Conservation (phyloP, 30 jellyfish, hydroid and myxozoan species). For the Sanderia malayensis region DNA sequence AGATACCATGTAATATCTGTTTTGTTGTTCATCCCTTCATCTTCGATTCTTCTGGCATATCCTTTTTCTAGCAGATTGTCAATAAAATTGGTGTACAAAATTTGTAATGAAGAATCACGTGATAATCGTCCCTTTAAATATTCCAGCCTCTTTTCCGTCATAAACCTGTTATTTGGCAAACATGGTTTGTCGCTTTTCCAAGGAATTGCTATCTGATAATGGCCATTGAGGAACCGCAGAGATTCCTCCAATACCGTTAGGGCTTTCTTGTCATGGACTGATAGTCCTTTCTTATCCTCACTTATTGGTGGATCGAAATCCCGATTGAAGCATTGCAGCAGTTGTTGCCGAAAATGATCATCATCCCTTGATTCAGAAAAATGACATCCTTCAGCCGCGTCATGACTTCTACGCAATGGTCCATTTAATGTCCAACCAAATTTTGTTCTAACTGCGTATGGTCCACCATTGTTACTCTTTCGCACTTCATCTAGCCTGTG, state of each 20-base stretch:
- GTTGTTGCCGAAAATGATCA: constrained; percentile 12
- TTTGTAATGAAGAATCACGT: constrained; percentile 9
- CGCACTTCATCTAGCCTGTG: too few species aligned
- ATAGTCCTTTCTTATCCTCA: constrained; percentile 16
- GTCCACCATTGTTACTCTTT: constrained; percentile 31
- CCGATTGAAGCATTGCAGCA: constrained; percentile 26
- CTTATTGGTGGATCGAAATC: constrained; percentile 22
- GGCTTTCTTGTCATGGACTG: constrained; percentile 42
- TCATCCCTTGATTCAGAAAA: neutral
- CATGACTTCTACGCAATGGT: constrained; percentile 19
- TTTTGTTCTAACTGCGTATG: constrained; percentile 48
- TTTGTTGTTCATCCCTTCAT: neutral
- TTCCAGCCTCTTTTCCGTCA: constrained; percentile 25
- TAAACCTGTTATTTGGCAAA: constrained; percentile 23
- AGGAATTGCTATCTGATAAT: constrained; percentile 48
- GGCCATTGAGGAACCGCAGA: constrained; percentile 8
- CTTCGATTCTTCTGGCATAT: constrained; percentile 31
- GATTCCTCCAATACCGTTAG: constrained; percentile 31
- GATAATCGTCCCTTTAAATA: constrained; percentile 21
- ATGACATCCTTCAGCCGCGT: neutral
- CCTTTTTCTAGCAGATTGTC: constrained; percentile 20
- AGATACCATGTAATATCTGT: constrained; percentile 31
- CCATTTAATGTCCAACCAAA: constrained; percentile 67
- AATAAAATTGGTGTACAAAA: constrained; percentile 13
- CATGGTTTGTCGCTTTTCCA: constrained; percentile 34